A percentile compares a stretch with the other conserved stretches of the same genome.
Evolutionary conservation across 92 coral and sea anemone species (phyloP).

Genomic region (Muricea muricata): DNA sequence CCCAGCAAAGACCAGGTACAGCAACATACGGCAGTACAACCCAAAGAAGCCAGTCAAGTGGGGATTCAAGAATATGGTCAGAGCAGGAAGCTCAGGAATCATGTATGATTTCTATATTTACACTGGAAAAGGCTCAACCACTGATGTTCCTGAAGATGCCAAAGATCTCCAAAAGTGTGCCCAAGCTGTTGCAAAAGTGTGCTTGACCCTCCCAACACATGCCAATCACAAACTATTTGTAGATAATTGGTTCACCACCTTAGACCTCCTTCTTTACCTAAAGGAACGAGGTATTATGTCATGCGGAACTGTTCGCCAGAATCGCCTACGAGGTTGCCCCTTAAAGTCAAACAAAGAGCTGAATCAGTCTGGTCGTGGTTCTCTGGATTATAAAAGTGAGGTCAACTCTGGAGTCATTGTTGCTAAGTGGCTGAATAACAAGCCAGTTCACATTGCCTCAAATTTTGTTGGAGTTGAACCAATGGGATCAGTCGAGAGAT

Average conservation of each 20-base stretch:
- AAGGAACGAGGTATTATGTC: background rate
- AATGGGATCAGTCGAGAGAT: no score
- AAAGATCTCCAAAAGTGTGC: background rate
- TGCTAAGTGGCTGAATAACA: no score
- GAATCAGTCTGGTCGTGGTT: background rate
- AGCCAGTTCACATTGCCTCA: no score
- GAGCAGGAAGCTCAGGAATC: constrained; percentile 12
- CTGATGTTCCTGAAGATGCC: no score
- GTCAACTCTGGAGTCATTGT: background rate
- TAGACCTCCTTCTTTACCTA: background rate
- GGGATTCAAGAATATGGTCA: constrained; percentile 18
- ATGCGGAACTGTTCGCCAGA: no score
- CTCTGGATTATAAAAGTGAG: background rate
- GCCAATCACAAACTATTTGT: background rate
- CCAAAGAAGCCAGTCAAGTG: constrained; percentile 12
- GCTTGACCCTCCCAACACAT: constrained; percentile 11
- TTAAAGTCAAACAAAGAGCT: constrained; percentile 4
- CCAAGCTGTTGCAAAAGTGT: background rate
- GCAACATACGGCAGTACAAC: no score
- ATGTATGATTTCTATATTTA: constrained; percentile 43
- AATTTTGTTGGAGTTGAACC: no score
- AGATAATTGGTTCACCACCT: no score
- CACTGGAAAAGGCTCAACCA: no score
- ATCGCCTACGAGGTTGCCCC: background rate
- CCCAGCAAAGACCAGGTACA: constrained; percentile 10